Conservation (phyloP, 2,113 vertebrate genomes). For the Oreochromis tanganicae region DNA sequence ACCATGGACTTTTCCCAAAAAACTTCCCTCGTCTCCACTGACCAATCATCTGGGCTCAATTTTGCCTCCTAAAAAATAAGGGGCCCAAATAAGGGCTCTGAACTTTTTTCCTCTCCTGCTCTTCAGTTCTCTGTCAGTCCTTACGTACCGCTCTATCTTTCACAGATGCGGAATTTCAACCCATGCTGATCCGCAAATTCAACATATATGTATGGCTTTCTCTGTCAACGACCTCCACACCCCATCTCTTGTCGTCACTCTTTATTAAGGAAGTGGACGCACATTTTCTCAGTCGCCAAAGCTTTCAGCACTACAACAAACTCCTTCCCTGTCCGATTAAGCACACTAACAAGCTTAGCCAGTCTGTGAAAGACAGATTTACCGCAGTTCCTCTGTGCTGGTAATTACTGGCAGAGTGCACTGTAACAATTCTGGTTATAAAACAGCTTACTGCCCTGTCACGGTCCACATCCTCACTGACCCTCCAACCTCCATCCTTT, state of each 20-base stretch:
- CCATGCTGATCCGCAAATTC: conserved; percentile 12
- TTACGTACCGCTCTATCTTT: neutral
- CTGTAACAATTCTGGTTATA: conserved; percentile 59
- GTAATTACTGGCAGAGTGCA: conserved; percentile 60
- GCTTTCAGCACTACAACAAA: conserved; percentile 41
- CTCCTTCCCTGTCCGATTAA: conserved; percentile 66
- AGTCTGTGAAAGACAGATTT: conserved; percentile 61
- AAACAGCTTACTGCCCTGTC: conserved; percentile 62
- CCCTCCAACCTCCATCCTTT: conserved; percentile 23
- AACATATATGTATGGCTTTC: conserved; percentile 3
- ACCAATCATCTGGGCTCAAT: neutral
- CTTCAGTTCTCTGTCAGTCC: neutral
- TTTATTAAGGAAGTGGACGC: conserved; percentile 4
- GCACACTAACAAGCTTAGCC: conserved; percentile 63
- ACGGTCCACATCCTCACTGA: conserved; percentile 46
- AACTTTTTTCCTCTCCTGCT: neutral
- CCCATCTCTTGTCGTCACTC: conserved; percentile 12
- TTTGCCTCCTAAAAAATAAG: neutral
- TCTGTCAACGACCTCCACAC: neutral
- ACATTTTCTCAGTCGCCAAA: conserved; percentile 34
- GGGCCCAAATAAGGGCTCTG: neutral
- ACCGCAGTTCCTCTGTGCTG: conserved; percentile 41
- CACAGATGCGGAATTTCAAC: conserved; percentile 27
- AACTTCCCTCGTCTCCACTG: neutral
- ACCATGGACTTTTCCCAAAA: neutral